Evolutionary conservation across 2,113 vertebrate species (phyloP), one percentile per base, ranked within the genome.

Genomic region (Rhadina sibilatrix): DNA sequence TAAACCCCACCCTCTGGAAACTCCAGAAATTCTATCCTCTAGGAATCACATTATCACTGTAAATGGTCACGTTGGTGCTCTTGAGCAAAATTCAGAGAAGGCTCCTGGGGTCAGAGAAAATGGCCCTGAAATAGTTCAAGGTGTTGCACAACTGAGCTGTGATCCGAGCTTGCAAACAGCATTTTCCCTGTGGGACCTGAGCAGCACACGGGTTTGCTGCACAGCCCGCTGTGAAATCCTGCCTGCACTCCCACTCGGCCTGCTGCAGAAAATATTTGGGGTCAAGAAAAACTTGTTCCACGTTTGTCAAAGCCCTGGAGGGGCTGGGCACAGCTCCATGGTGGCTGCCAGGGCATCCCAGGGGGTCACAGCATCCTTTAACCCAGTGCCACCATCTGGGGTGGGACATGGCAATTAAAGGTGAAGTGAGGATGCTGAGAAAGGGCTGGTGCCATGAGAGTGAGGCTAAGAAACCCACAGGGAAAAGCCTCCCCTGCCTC

Each of bases 371-470:
- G 31, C 53, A 50, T 53, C 63, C 49, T 37, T 42, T 9, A 42
- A 6, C 18, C 23, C 42, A 11, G 75, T 2, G 11, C 38, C 37
- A 3, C 47, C 7, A 33, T 0, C 61, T 18, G 74, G 35, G 37
- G 16, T 38, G 56, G 66, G 28, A 68, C 46, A 12, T 2, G 40
- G 16, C n/a, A 31, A 2, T 21, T 10, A 8, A 14, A 35, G 71
- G 25, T 6, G 3, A 66, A 78, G 22, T 1, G 28, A 31, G 56
- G 35, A 18, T 13, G 28, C 17, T 28, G 50, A 20, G 64, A 31
- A 83, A 24, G 22, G 1, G 4, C 15, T 0, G 0, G 5, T 33
- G 87, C 35, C 1, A 0, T 15, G 31, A 20, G 4, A 1, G 1
- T 37, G 53, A 23, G 44, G 5, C 0, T 2, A 1, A 52, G 25